Evolutionary conservation across 2,113 vertebrate genomes (phyloP).

Genomic region (Mirounga angustirostris): DNA sequence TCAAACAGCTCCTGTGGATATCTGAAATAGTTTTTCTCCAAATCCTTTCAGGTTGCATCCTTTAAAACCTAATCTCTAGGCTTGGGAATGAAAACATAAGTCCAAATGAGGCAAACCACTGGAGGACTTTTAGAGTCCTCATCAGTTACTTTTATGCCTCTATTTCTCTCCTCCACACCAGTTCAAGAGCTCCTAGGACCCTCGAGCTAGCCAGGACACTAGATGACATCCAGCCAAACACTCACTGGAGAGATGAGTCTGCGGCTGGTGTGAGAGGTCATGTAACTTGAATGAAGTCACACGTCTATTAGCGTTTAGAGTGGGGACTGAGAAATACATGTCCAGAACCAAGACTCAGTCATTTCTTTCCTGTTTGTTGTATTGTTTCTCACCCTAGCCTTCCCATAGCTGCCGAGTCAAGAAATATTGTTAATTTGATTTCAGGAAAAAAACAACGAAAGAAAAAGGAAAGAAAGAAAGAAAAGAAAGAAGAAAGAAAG

Average conservation of each 20-base stretch:
- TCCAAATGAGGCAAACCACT: not conserved
- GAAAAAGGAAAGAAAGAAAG: no score
- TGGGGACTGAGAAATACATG: not conserved
- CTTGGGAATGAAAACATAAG: not conserved
- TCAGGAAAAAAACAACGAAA: not conserved
- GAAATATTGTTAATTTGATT: constrained; percentile 28
- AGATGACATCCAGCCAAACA: not conserved
- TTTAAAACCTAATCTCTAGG: not conserved
- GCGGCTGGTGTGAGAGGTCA: not conserved
- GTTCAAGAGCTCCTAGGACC: not conserved
- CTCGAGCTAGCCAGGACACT: not conserved
- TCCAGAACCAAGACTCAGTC: not conserved
- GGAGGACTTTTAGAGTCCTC: not conserved
- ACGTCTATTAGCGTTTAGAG: not conserved
- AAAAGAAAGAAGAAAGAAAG: no score
- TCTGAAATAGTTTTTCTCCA: not conserved
- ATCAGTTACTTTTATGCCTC: not conserved
- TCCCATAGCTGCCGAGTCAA: not conserved
- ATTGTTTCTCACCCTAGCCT: not conserved
- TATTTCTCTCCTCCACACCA: not conserved
- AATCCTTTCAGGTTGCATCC: not conserved
- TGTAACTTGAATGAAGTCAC: not conserved
- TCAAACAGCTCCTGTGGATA: constrained; percentile 2
- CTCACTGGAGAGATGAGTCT: not conserved
- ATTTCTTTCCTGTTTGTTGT: not conserved